These are phyloP conservation scores for Hypocryptadius cinnamomeus DNA, from an alignment of 2,113 vertebrate species.

Conservation along the genomic window DNA sequence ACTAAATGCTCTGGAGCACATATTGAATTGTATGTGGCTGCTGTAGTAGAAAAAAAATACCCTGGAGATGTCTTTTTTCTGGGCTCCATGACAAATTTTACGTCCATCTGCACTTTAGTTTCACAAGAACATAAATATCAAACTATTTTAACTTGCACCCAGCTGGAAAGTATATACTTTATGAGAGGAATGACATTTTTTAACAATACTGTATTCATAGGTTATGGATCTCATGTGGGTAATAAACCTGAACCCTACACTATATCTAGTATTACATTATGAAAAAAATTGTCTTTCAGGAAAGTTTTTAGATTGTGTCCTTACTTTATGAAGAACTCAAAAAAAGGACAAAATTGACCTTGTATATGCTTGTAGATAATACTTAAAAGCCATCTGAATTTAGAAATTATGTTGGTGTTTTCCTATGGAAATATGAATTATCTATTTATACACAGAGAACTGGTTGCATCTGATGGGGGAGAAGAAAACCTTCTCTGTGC, in stretches of 20 bases:
- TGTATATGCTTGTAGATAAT: background rate
- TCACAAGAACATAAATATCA: conserved; percentile 56
- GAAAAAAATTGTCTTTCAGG: background rate
- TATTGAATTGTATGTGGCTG: conserved; percentile 14
- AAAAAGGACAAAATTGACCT: background rate
- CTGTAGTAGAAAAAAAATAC: conserved; percentile 12
- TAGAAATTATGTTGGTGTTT: background rate
- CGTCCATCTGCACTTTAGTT: conserved; percentile 19
- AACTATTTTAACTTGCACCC: conserved; percentile 27
- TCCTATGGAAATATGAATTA: background rate
- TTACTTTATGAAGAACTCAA: background rate
- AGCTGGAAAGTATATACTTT: conserved; percentile 46
- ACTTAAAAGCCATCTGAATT: background rate
- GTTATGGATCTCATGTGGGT: conserved; percentile 26
- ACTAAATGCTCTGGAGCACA: conserved; percentile 4
- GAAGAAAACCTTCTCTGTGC: background rate
- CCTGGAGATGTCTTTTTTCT: conserved; percentile 3
- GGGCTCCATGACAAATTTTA: conserved; percentile 48
- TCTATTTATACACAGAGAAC: background rate
- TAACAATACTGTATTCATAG: conserved; percentile 30
- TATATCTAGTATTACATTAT: background rate
- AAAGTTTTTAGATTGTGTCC: conserved; percentile 1
- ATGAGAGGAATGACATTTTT: conserved; percentile 41
- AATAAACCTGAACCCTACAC: conserved; percentile 28
- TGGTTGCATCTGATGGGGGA: background rate